Evolutionary conservation across 2,888 invertebrate genomes (phyloP).

Genomic region (Torymus auratus): DNA sequence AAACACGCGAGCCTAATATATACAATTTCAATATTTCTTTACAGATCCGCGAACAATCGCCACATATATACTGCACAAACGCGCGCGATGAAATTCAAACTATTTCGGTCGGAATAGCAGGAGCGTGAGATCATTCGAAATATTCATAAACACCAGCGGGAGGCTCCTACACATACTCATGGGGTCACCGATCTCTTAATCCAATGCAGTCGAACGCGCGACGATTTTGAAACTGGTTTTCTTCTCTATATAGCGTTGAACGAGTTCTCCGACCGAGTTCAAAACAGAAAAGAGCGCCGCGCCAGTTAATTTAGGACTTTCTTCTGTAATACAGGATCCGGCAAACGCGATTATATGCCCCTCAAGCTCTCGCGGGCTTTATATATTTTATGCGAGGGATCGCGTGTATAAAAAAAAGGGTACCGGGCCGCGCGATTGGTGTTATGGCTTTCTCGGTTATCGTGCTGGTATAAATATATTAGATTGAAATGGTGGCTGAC

Average conservation of each 20-base stretch:
- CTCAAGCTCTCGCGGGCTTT: too few relatives aligned
- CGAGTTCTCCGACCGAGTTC: conserved; percentile 36
- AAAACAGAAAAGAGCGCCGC: conserved; percentile 18
- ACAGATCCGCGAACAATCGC: too few relatives aligned
- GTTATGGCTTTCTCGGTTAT: too few relatives aligned
- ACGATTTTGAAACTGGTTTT: conserved; percentile 50
- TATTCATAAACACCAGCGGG: conserved; percentile 1
- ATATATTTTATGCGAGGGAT: too few relatives aligned
- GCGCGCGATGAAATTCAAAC: not conserved
- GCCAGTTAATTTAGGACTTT: conserved; percentile 6
- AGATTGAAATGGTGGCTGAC: too few relatives aligned
- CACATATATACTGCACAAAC: too few relatives aligned
- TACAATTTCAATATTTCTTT: too few relatives aligned
- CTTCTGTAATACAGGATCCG: not conserved
- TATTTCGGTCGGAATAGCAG: not conserved
- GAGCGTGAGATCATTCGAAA: not conserved
- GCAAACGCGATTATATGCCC: too few relatives aligned
- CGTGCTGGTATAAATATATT: too few relatives aligned
- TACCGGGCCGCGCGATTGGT: too few relatives aligned
- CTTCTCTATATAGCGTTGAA: not conserved
- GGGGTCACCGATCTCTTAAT: conserved; percentile 52
- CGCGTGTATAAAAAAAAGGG: too few relatives aligned
- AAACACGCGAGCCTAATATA: too few relatives aligned
- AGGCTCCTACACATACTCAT: conserved; percentile 13
- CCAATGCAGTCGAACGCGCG: conserved; percentile 35